Base-by-base conservation (phyloP, 2,888 invertebrate genomes). In the Aradus depressus region DNA sequence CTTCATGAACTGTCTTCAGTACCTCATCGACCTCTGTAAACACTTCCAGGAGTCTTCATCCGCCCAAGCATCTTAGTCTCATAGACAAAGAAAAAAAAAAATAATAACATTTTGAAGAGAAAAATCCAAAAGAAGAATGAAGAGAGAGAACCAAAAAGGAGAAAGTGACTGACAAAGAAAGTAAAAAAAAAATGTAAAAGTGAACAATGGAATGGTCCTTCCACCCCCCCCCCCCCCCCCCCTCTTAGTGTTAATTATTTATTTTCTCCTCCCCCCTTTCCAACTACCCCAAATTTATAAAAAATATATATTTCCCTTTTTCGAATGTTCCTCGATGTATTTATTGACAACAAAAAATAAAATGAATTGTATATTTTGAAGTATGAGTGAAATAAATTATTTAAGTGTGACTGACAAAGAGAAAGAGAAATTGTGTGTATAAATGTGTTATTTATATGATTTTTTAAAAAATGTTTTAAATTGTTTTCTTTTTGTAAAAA, bases 1-100 rank as follows among this genome's bases (percentile, higher is more conserved):
- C 61, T 79, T 77, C 66, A 73, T 78, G 67, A 75, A 75, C 62
- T 70, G 72, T 4, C 67, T 80, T 38, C 73, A 78, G 58, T 78
- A 75, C 65, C 68, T 76, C 44, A 64, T 69, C 14, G 67, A 76
- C 56, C 70, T 74, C 49, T 71, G 74, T 62, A 66, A 70, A 34
- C 65, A 72, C 56, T 60, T 70, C 50, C 61, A 62, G 39, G 57
- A 52, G 3, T 12, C 5, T 10, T 23, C 18, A 10, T 22, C 21
- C 32, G 31, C 23, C 22, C 44, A 10, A 18, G 38, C 14, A 14
- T 14, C 3, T 28, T 8, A 37, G 37, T 37, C 6, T 14, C 14
- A 8, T 28, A 28, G 28, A 28, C 8, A 28, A 28, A 28, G 8
- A 10, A 12, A 12, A 28, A 28, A 28, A 10, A 12, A 28, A 6